Percentiles rank a stretch among this genome's conserved stretches.
phyloP scores from a whole-genome alignment of 2,888 invertebrate species.

The Serrognathus titanus region DNA sequence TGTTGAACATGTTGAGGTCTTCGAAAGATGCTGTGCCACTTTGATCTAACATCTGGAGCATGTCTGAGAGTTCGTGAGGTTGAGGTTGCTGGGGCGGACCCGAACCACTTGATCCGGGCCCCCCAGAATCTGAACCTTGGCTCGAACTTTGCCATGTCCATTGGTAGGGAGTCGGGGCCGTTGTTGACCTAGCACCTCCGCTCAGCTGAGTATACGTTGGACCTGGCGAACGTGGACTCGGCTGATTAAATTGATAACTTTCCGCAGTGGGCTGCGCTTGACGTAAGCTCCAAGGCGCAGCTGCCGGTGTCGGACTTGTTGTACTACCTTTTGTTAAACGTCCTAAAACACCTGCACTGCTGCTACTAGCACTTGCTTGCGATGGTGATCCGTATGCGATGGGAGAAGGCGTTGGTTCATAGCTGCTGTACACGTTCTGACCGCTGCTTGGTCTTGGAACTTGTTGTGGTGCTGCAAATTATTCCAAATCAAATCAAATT shows the following conservation, averaged over 20 bases:
- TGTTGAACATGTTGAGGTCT: conserved; percentile 88
- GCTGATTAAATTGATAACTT: conserved; percentile 61
- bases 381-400: conserved; percentile 61
- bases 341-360: conserved; percentile 58
- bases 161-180: conserved; percentile 41
- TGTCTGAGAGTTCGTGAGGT: conserved; percentile 82
- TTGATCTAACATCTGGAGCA: conserved; percentile 90
- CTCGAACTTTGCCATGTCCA: conserved; percentile 49
- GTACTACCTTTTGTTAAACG: conserved; percentile 66
- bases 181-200: conserved; percentile 53
- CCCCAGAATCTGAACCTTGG: conserved; percentile 49
- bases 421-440: conserved; percentile 67
- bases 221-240: conserved; percentile 83
- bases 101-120: conserved; percentile 51
- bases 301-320: conserved; percentile 69
- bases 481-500: not conserved
- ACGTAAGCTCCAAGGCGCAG: conserved; percentile 62
- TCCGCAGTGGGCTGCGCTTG: conserved; percentile 65
- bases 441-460: conserved; percentile 65
- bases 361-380: conserved; percentile 61
- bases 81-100: conserved; percentile 64
- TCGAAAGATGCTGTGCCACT: conserved; percentile 80
- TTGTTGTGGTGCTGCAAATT: conserved; percentile 49
- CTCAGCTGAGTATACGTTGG: conserved; percentile 79
- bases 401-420: conserved; percentile 75